phyloP scores from a whole-genome alignment of 92 coral and sea anemone genomes.

The Porites lobata region DNA sequence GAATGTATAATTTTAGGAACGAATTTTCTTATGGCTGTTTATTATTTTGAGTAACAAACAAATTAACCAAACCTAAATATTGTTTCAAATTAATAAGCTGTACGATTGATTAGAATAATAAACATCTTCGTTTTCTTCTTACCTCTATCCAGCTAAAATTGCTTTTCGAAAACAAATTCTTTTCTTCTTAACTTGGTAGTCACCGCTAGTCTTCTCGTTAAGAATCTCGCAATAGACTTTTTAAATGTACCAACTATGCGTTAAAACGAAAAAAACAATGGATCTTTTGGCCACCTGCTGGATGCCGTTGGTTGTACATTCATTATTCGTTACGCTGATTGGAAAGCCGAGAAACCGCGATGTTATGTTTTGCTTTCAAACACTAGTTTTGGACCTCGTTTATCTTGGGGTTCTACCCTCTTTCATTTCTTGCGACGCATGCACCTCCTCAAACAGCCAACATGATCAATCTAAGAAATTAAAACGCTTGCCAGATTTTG shows the following conservation, averaged over 20 bases:
- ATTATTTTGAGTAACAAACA: background rate
- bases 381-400: no score
- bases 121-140: background rate
- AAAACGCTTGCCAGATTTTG: background rate
- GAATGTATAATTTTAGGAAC: no score
- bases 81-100: conserved; percentile 9
- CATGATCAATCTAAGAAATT: background rate
- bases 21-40: no score
- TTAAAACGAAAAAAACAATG: background rate
- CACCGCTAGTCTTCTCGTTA: background rate
- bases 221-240: background rate
- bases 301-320: conserved; percentile 16
- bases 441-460: background rate
- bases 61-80: conserved; percentile 14
- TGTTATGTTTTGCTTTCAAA: background rate
- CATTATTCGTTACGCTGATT: background rate
- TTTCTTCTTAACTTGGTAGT: no score
- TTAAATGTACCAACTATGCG: background rate
- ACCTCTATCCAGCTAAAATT: background rate
- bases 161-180: background rate
- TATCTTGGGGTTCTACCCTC: background rate
- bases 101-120: background rate
- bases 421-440: background rate
- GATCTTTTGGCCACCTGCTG: conserved; percentile 13
- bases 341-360: background rate